Evolutionary conservation across 1,140 invertebrate species (phyloP), one percentile per base, ranked within the genome.

Genomic region (Drosophila equinoxialis): DNA sequence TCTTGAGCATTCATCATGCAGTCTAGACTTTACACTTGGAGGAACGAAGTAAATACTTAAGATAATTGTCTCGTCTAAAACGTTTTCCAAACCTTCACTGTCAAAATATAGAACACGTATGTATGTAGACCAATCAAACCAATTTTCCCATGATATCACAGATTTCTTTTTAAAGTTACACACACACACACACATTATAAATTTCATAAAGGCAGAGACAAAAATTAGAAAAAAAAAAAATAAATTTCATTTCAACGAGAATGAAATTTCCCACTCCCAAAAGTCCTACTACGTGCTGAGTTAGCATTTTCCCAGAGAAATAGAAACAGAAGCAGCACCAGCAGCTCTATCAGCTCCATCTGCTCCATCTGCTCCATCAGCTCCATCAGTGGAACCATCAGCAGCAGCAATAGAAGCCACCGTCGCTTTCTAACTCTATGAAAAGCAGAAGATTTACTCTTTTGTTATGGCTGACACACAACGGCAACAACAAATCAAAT

Each of bases 401-500:
- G 58, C 20, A 33, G 26, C 26, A 30, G 26, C 26, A 5, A 30
- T 30, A 30, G 14, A 23, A 41, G 26, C 55, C 59, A 8, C 14
- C 26, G 41, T 14, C 48, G 72, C 74, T 87, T 79, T 87, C 83
- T 79, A 86, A 59, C 33, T 39, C 33, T 20, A 13, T 37, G 35
- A 39, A 59, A 59, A 81, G 71, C 71, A 69, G 42, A 62, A 75
- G 73, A 75, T 68, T 63, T 26, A 68, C 73, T 69, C 65, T 68
- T 75, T 64, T 71, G 51, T 59, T 65, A 74, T 66, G 70, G 51
- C 70, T 59, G 72, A 74, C 73, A 48, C 23, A 48, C 48, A 48
- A 62, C 17, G 59, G 41, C 42, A 60, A 45, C 75, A 68, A 86
- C 83, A 86, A 86, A 86, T 86, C 83, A 86, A 86, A 86, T 59